Percentiles rank a stretch among this genome's conserved stretches.
Conservation (phyloP, 2,797 vertebrate genomes). For the Enteromius fasciolatus region DNA sequence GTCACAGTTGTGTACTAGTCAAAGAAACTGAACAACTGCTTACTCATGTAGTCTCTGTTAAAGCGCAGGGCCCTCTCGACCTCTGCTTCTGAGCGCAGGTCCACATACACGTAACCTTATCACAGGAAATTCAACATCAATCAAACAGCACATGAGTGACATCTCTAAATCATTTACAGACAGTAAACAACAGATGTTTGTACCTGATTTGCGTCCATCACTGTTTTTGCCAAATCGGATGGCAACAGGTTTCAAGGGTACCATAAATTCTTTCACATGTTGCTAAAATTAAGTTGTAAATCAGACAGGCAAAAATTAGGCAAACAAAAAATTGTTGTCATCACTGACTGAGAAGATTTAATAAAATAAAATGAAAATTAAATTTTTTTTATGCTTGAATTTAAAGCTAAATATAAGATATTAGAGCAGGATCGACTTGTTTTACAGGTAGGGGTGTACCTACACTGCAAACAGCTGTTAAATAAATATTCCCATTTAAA, state of each 20-base stretch:
- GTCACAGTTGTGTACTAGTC: neutral
- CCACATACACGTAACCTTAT: constrained; percentile 93
- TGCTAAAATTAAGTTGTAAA: constrained; percentile 72
- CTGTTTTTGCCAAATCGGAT: constrained; percentile 84
- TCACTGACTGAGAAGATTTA: neutral
- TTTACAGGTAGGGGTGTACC: neutral
- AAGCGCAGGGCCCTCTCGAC: constrained; percentile 86
- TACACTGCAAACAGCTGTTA: neutral
- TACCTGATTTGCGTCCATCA: constrained; percentile 89
- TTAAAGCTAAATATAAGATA: neutral
- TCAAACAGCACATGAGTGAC: neutral
- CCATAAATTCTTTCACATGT: constrained; percentile 89
- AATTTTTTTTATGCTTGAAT: neutral
- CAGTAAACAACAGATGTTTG: neutral
- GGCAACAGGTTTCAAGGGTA: constrained; percentile 87
- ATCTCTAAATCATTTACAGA: neutral
- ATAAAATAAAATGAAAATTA: neutral
- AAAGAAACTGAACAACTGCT: constrained; percentile 48
- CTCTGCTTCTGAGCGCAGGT: constrained; percentile 86
- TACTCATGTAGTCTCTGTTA: constrained; percentile 94
- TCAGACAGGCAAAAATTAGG: neutral
- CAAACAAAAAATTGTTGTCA: neutral
- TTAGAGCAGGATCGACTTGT: neutral
- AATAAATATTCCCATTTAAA: too few species aligned
- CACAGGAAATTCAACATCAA: constrained; percentile 12